Percentiles rank a stretch among this genome's conserved stretches.
These are phyloP conservation scores for Lasioglossum pauxillum DNA, from an alignment of 2,888 invertebrate species.

Conservation along the genomic window DNA sequence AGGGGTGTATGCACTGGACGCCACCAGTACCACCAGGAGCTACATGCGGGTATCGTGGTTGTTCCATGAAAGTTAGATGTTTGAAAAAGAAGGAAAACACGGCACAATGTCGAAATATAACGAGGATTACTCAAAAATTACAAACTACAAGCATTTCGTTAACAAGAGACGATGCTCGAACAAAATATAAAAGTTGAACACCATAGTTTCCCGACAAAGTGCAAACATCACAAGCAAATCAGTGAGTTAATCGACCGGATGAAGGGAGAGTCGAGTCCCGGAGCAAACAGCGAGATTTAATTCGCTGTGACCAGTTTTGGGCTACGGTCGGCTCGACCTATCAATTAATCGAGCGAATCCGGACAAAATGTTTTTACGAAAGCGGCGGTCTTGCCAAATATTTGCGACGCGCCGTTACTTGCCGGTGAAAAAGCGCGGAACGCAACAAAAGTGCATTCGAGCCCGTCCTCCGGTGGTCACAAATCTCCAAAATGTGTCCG, in stretches of 20 bases:
- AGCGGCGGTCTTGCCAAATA: constrained; percentile 47
- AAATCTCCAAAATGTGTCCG: constrained; percentile 19
- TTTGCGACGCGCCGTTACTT: constrained; percentile 48
- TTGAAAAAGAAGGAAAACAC: neutral
- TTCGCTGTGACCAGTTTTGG: constrained; percentile 7
- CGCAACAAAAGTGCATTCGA: constrained; percentile 29
- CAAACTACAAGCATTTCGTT: no score
- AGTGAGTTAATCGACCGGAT: neutral
- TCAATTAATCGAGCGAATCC: constrained; percentile 44
- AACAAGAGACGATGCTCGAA: neutral
- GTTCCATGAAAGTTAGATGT: neutral
- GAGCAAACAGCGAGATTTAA: neutral
- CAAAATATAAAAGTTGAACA: neutral
- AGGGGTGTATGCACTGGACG: neutral
- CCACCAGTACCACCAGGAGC: neutral
- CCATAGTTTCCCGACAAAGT: neutral
- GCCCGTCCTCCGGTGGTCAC: neutral
- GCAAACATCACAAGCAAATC: neutral
- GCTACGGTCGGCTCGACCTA: constrained; percentile 31
- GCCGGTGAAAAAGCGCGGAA: constrained; percentile 39
- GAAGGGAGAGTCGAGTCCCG: neutral
- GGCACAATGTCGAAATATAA: neutral
- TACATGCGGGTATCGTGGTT: neutral
- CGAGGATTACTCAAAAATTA: neutral
- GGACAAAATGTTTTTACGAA: constrained; percentile 7